Conservation (phyloP, 2,888 invertebrate genomes). For the Cosmorhoe ocellata region DNA sequence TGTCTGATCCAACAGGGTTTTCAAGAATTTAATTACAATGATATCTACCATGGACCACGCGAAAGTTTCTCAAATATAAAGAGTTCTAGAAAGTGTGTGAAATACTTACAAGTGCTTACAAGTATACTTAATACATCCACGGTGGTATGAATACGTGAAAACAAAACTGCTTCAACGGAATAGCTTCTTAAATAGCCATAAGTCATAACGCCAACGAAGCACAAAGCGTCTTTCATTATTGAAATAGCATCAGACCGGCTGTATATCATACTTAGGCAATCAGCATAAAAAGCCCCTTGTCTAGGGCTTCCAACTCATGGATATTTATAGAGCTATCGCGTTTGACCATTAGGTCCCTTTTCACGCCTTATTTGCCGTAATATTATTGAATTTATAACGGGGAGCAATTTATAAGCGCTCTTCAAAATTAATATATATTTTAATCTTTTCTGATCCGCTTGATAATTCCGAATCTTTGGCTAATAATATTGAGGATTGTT, state of each 20-base stretch:
- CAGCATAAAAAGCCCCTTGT: slow-evolving; percentile 29
- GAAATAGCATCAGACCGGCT: slow-evolving; percentile 15
- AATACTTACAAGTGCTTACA: no score
- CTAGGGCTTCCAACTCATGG: slow-evolving; percentile 13
- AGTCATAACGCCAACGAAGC: not conserved
- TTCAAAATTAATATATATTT: no score
- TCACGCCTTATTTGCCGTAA: slow-evolving; percentile 6
- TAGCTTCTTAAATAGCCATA: not conserved
- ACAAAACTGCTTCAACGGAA: not conserved
- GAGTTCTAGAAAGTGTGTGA: no score
- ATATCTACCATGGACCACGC: no score
- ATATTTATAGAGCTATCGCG: slow-evolving; percentile 22
- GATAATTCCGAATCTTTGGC: no score
- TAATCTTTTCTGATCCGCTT: no score
- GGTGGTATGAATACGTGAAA: not conserved
- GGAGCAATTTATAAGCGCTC: no score
- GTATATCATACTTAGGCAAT: slow-evolving; percentile 22
- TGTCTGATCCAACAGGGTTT: no score
- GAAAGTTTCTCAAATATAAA: no score
- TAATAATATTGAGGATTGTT: no score
- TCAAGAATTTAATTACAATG: no score
- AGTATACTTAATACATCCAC: not conserved
- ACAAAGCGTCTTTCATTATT: slow-evolving; percentile 24
- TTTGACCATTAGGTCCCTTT: slow-evolving; percentile 3
- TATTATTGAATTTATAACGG: not conserved